Evolutionary conservation across 2,888 invertebrate genomes (phyloP), one percentile per base, ranked within the genome.

Genomic region (Esperia sulphurella): DNA sequence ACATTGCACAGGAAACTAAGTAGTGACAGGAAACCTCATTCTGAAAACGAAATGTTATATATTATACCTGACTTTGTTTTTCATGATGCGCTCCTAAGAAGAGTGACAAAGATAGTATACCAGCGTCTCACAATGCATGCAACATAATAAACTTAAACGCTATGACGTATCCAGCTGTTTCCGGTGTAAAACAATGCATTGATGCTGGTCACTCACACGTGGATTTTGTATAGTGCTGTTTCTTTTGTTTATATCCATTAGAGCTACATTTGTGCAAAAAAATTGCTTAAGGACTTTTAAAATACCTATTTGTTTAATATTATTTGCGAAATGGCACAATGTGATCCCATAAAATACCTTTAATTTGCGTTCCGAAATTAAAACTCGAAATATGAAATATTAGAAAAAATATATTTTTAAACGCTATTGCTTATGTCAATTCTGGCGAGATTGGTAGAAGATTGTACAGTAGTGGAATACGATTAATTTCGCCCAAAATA

Each of bases 141-240:
- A 68, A 63, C 58, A 53, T 59, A 38, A 41, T 48, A 48, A 50
- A 10, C 30, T 9, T 5, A 43, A 47, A 48, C n/a, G n/a, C n/a
- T n/a, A n/a, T n/a, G n/a, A n/a, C n/a, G n/a, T n/a, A 29, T 28
- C 3, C 68, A 21, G 21, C 70, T 69, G 73, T 68, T 73, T 73
- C 70, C 67, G 59, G 54, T 40, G 41, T 9, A 35, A 35, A 31
- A 31, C 31, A 10, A 30, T n/a, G n/a, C n/a, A n/a, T n/a, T n/a
- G n/a, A n/a, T n/a, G n/a, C n/a, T 5, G 21, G 21, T 21, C 5
- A 2, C 21, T 21, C 3, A 21, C 21, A 21, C 5, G 21, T 21
- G 21, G 3, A 31, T 9, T 8, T 31, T 31, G 31, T 31, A 31
- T 9, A 4, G 31, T 10, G 31, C 7, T 31, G 31, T 31, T 8